A percentile compares a stretch with the other conserved stretches of the same genome.
Evolutionary conservation across 23 tunicate species (phyloP).

Genomic region (Botrylloides violaceus): DNA sequence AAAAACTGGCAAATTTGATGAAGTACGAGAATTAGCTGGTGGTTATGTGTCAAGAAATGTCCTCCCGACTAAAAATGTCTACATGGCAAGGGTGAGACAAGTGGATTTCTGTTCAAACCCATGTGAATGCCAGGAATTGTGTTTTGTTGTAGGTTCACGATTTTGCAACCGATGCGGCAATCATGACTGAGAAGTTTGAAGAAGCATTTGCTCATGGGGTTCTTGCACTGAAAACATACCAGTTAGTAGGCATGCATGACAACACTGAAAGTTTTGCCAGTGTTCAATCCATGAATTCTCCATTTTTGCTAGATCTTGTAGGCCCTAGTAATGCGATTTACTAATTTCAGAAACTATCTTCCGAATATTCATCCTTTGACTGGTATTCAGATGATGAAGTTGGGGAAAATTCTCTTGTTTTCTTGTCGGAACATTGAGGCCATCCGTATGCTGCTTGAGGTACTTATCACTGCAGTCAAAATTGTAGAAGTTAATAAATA

Average conservation of each 20-base stretch:
- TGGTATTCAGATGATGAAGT: constrained; percentile 71
- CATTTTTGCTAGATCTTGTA: background rate
- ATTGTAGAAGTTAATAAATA: no score
- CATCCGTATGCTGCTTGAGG: constrained; percentile 52
- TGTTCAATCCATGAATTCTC: no score
- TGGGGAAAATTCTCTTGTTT: constrained; percentile 67
- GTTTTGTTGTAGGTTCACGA: constrained; percentile 39
- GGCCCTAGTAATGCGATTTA: background rate
- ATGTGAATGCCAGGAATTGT: no score
- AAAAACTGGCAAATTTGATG: constrained; percentile 20
- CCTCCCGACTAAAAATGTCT: constrained; percentile 55
- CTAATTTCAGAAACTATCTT: constrained; percentile 30
- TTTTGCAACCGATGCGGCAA: constrained; percentile 72
- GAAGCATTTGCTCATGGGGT: constrained; percentile 62
- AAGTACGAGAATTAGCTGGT: constrained; percentile 27
- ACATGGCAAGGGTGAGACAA: constrained; percentile 82
- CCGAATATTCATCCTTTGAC: constrained; percentile 54
- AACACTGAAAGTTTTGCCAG: background rate
- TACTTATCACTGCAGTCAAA: no score
- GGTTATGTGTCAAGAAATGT: constrained; percentile 56
- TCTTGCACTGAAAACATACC: constrained; percentile 40
- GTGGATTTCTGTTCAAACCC: no score
- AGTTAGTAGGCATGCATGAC: background rate
- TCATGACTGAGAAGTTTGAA: constrained; percentile 39
- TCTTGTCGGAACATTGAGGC: constrained; percentile 41